A percentile compares a stretch with the other conserved stretches of the same genome.
These are phyloP conservation scores for Sciaenops ocellatus DNA, from an alignment of 2,797 vertebrate species.

Conservation along the genomic window DNA sequence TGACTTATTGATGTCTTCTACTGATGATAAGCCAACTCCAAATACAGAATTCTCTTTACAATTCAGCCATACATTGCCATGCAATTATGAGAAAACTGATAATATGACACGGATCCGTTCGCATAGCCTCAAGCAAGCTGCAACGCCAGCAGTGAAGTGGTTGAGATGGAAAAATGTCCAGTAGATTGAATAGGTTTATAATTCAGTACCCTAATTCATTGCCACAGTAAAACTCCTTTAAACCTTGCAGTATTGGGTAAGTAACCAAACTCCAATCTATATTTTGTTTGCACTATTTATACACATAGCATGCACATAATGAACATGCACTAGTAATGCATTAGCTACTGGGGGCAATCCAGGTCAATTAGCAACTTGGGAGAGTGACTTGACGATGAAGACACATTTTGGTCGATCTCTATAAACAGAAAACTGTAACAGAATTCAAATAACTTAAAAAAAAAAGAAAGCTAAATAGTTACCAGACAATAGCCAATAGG, in stretches of 20 bases:
- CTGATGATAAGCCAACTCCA: slow-evolving; percentile 32
- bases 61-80: slow-evolving; percentile 1
- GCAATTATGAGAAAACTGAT: background rate
- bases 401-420: no score
- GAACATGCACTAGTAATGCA: no score
- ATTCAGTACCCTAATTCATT: background rate
- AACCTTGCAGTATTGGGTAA: background rate
- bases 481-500: no score
- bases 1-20: slow-evolving; percentile 48
- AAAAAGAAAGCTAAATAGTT: no score
- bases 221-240: background rate
- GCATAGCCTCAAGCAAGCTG: background rate
- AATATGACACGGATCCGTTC: background rate
- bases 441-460: no score
- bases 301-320: background rate
- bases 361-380: no score
- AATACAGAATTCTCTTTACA: slow-evolving; percentile 39
- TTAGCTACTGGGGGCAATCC: no score
- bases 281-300: background rate
- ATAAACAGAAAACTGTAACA: no score
- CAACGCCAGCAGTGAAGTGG: background rate
- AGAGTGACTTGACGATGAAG: no score
- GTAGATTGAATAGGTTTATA: background rate
- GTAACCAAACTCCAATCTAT: background rate
- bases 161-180: background rate